phyloP scores from a whole-genome alignment of 2,797 vertebrate genomes.

The Chloroceryle amazona region DNA sequence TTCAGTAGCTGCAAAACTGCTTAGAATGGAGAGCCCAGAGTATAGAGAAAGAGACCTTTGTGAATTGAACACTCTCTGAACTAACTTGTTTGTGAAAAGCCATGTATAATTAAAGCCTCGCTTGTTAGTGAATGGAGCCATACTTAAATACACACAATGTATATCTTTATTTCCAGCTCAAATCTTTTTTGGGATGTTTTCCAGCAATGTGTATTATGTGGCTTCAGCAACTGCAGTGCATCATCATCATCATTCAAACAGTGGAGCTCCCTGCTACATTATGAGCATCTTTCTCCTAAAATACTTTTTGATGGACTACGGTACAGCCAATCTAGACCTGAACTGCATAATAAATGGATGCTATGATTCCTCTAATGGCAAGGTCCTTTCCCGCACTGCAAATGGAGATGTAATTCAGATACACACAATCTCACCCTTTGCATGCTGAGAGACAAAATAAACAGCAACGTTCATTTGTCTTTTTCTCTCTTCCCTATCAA shows the following conservation, averaged over 20 bases:
- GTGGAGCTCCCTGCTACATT: conserved; percentile 57
- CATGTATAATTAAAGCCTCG: conserved; percentile 80
- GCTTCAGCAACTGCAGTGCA: conserved; percentile 54
- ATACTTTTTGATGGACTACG: conserved; percentile 67
- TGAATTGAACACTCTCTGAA: conserved; percentile 76
- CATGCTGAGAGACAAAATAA: conserved; percentile 58
- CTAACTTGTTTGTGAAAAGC: conserved; percentile 78
- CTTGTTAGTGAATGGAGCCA: conserved; percentile 70
- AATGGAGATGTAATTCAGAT: conserved; percentile 60
- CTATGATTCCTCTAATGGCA: conserved; percentile 62
- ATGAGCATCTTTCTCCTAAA: conserved; percentile 53
- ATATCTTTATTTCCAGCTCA: conserved; percentile 71
- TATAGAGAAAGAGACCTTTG: conserved; percentile 75
- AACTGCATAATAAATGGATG: conserved; percentile 65
- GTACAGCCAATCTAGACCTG: conserved; percentile 41
- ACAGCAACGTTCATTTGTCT: conserved; percentile 36
- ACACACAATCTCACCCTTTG: conserved; percentile 42
- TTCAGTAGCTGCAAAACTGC: conserved; percentile 75
- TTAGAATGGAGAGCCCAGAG: conserved; percentile 69
- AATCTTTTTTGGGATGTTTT: conserved; percentile 47
- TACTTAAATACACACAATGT: conserved; percentile 71
- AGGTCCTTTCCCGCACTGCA: conserved; percentile 55
- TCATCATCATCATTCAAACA: conserved; percentile 71
- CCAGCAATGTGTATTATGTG: conserved; percentile 44
- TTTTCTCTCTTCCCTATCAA: conserved; percentile 52